Evolutionary conservation across 2,113 vertebrate genomes (phyloP).

Genomic region (Myiagra hebetior): DNA sequence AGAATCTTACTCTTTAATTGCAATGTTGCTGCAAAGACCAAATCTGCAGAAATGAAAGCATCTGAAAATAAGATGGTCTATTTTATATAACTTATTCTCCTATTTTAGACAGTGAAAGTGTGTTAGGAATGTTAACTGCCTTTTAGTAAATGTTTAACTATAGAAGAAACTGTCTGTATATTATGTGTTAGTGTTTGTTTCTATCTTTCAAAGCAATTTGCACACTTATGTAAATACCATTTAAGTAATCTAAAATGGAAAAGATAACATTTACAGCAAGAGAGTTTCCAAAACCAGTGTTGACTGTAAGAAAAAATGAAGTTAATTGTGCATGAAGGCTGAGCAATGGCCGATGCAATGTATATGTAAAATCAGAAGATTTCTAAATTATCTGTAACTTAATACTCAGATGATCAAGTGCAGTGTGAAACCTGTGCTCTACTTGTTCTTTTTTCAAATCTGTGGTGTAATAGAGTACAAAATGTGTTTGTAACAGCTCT

Average conservation of each 20-base stretch:
- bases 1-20: conserved; percentile 14
- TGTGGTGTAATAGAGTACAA: conserved; percentile 54
- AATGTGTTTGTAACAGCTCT: conserved; percentile 55
- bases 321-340: conserved; percentile 53
- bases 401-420: conserved; percentile 27
- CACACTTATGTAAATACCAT: conserved; percentile 36
- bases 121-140: conserved; percentile 31
- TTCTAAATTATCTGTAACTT: conserved; percentile 42
- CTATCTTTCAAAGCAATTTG: conserved; percentile 37
- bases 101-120: conserved; percentile 43
- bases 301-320: neutral
- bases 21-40: conserved; percentile 51
- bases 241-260: neutral
- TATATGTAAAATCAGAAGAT: conserved; percentile 28
- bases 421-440: conserved; percentile 66
- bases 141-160: conserved; percentile 40
- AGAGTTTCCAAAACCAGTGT: neutral
- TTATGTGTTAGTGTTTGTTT: conserved; percentile 37
- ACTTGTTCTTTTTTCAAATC: conserved; percentile 37
- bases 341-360: neutral
- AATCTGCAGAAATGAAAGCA: conserved; percentile 28
- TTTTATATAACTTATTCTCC: conserved; percentile 53
- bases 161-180: conserved; percentile 9
- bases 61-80: conserved; percentile 43
- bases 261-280: conserved; percentile 19